Base-by-base conservation (phyloP, 2,888 invertebrate genomes). In the Machimus atricapillus region DNA sequence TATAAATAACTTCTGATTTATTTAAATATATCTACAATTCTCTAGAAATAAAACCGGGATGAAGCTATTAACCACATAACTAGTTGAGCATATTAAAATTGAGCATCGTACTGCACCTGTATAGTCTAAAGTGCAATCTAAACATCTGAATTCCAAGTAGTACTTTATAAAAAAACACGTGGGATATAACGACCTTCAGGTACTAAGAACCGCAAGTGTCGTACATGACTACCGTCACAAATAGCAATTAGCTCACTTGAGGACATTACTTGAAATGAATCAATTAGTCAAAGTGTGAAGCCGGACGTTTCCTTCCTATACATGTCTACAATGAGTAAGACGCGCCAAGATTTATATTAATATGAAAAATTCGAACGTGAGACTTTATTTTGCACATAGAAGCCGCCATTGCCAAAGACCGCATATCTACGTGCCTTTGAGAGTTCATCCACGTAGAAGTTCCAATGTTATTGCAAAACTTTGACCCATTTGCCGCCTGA, bases 371-470 rank as follows among this genome's bases (percentile, higher is more conserved):
- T 66, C 23, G 27, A 66, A 66, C 66, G 66, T 66, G 23, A 66
- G 66, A 23, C 27, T 66, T 23, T 23, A 8, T 23, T 14, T 46
- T 4, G 2, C 12, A 12, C 27, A 27, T 66, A 23, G 66, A 66
- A 76, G 16, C 81, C 34, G 40, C 37, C 83, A 83, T 81, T 81
- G 81, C 81, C 56, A 56, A 83, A 66, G n/a, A 81, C 6, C 40
- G 37, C 52, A n/a, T n/a, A 19, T n/a, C n/a, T 52, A 77, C 77
- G 9, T 37, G 77, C 34, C 73, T 83, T 83, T 83, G 66, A 40
- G 66, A 37, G 83, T 73, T 81, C 66, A 73, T 83, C 83, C 83
- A 83, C 83, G 83, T 83, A 83, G 52, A 27, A 16, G 31, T 40
- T 40, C 40, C 83, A 83, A 83, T 83, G 83, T 31, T 83, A 27